Percentiles rank a stretch among this genome's conserved stretches.
Evolutionary conservation across 2,113 vertebrate species (phyloP).

Genomic region (Chlorodrepanis virens): DNA sequence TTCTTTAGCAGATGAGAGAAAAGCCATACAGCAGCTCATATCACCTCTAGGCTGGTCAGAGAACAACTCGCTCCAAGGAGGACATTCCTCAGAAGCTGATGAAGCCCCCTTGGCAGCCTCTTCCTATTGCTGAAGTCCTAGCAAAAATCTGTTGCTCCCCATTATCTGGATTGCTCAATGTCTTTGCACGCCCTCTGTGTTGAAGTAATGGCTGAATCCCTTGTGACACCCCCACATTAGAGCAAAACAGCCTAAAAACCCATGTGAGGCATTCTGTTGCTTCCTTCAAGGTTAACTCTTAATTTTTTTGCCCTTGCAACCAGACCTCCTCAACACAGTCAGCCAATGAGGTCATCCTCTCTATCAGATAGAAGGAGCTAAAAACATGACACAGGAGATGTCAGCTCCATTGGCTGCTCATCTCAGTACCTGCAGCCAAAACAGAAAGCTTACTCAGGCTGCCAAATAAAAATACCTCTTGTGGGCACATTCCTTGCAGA

Average conservation of each 20-base stretch:
- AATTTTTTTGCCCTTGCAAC: constrained; percentile 31
- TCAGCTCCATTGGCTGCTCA: constrained; percentile 32
- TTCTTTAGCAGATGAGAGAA: neutral
- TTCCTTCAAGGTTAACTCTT: constrained; percentile 36
- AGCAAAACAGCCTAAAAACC: neutral
- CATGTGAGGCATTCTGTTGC: neutral
- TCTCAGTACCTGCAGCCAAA: constrained; percentile 55
- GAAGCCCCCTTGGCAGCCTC: neutral
- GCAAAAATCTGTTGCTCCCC: neutral
- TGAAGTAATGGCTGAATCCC: neutral
- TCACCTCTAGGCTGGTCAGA: neutral
- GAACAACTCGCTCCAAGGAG: neutral
- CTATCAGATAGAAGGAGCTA: constrained; percentile 52
- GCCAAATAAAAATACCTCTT: constrained; percentile 57
- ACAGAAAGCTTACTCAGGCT: constrained; percentile 32
- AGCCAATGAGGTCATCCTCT: constrained; percentile 42
- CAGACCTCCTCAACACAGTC: neutral
- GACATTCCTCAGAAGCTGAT: neutral
- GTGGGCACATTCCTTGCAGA: constrained; percentile 41
- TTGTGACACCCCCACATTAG: neutral
- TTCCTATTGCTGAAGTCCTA: neutral
- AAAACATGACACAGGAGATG: constrained; percentile 44
- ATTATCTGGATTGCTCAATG: neutral
- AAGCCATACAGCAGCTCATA: neutral
- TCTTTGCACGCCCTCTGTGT: neutral